Conservation (phyloP, 23 tunicate species). For the Trididemnum nubilum region DNA sequence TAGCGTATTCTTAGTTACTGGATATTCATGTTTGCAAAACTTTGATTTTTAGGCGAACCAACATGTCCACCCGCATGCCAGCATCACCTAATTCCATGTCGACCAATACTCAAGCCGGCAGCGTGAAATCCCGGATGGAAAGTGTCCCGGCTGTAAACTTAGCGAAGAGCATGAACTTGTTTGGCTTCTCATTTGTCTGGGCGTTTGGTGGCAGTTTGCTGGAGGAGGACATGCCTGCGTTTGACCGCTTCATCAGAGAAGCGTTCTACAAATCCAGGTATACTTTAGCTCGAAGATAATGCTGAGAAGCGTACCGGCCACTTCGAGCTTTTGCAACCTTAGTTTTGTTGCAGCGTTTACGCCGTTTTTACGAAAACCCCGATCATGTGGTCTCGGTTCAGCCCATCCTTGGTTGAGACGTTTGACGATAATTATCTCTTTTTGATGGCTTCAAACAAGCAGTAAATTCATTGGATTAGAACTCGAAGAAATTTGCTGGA, state of each 20-base stretch:
- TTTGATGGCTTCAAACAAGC: no score
- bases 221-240: slow-evolving; percentile 53
- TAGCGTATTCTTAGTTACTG: no score
- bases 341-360: no score
- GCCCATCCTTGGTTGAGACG: no score
- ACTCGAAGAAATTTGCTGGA: no score
- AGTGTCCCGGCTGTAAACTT: slow-evolving; percentile 59
- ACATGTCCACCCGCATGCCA: neutral
- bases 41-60: neutral
- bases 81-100: neutral
- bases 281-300: neutral
- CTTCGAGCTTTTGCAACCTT: no score
- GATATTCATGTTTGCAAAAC: no score
- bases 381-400: no score
- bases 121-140: slow-evolving; percentile 67
- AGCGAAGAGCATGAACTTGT: slow-evolving; percentile 56
- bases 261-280: slow-evolving; percentile 14
- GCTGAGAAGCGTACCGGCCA: no score
- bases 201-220: slow-evolving; percentile 78
- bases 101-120: slow-evolving; percentile 27
- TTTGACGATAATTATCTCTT: no score
- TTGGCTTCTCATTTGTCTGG: slow-evolving; percentile 90
- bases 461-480: no score
- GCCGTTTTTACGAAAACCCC: no score
- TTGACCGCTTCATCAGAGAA: slow-evolving; percentile 64